These are phyloP conservation scores for Morelia viridis DNA, from an alignment of 2,797 vertebrate genomes.

Conservation along the genomic window DNA sequence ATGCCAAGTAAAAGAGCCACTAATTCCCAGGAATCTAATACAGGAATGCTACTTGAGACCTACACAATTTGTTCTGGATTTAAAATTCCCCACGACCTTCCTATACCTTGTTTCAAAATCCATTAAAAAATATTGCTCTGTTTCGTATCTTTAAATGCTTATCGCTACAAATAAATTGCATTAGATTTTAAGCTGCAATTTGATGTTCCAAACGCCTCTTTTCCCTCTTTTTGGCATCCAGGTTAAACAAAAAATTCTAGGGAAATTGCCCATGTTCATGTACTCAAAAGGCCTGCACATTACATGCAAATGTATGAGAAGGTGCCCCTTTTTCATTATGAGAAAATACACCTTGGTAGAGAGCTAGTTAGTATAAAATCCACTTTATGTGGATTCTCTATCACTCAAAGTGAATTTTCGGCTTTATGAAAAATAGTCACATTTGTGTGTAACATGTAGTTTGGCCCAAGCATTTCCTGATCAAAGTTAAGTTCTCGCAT, in stretches of 20 bases:
- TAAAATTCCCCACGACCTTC: conserved; percentile 20
- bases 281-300: too few relatives aligned
- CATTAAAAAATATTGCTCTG: conserved; percentile 61
- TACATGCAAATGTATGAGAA: not conserved
- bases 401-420: not conserved
- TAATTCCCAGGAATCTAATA: conserved; percentile 23
- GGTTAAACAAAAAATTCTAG: not conserved
- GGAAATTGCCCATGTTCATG: not conserved
- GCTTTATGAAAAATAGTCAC: not conserved
- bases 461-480: conserved; percentile 47
- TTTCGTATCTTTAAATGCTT: conserved; percentile 60
- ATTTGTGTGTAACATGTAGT: not conserved
- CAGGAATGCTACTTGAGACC: conserved; percentile 24
- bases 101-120: conserved; percentile 40
- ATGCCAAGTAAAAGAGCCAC: conserved; percentile 52
- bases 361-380: not conserved
- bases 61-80: conserved; percentile 28
- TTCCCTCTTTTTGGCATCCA: conserved; percentile 56
- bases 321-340: not conserved
- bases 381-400: not conserved
- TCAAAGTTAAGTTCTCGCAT: conserved; percentile 57
- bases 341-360: not conserved
- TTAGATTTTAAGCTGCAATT: conserved; percentile 61
- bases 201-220: conserved; percentile 57
- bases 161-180: conserved; percentile 28